phyloP scores from a whole-genome alignment of 2,113 vertebrate species.

The Colaptes auratus region DNA sequence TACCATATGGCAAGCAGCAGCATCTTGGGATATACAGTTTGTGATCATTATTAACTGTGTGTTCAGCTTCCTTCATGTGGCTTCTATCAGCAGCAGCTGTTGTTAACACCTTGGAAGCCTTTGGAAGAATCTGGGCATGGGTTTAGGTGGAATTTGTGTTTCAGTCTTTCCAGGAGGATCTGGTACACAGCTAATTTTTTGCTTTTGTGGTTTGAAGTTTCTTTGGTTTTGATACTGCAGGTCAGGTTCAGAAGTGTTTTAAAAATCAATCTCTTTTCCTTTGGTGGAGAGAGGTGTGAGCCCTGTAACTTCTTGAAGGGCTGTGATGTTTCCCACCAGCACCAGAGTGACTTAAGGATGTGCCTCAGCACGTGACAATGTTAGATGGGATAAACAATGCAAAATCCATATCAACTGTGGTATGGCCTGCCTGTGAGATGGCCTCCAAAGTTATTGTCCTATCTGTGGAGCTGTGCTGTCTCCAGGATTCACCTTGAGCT shows the following conservation, averaged over 20 bases:
- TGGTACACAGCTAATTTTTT: neutral
- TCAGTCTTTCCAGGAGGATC: neutral
- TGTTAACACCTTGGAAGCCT: neutral
- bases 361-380: neutral
- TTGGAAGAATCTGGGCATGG: neutral
- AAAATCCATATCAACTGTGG: neutral
- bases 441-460: neutral
- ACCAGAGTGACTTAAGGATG: neutral
- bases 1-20: neutral
- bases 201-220: neutral
- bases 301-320: neutral
- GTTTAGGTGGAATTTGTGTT: neutral
- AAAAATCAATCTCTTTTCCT: neutral
- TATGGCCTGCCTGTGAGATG: neutral
- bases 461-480: neutral
- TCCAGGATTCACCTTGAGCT: neutral
- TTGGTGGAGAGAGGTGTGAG: neutral
- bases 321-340: neutral
- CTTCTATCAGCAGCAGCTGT: neutral
- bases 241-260: neutral
- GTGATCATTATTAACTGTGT: neutral
- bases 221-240: neutral
- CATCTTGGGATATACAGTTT: neutral
- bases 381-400: neutral
- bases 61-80: neutral